These are phyloP conservation scores for Porites lutea DNA, from an alignment of 64 coral and sea anemone species.

Conservation along the genomic window DNA sequence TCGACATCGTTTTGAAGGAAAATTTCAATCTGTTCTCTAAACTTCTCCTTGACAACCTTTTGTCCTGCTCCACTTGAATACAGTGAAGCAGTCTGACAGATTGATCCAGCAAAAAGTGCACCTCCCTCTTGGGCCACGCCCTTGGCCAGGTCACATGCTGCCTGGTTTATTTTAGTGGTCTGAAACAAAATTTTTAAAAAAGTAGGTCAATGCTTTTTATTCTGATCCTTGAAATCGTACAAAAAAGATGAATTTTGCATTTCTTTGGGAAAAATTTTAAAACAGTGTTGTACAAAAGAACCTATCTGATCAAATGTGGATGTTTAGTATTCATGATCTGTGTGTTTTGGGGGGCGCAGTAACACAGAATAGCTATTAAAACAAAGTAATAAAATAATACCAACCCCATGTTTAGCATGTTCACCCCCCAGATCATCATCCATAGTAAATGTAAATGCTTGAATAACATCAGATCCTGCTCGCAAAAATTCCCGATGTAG, in stretches of 20 bases:
- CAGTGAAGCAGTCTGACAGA: constrained; percentile 50
- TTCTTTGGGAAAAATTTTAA: too few species aligned
- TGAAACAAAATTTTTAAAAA: background rate
- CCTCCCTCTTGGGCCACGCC: constrained; percentile 61
- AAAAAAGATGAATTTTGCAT: too few species aligned
- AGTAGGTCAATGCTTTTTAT: background rate
- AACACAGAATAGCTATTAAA: too few species aligned
- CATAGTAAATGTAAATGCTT: constrained; percentile 75
- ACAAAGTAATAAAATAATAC: too few species aligned
- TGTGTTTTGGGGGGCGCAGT: too few species aligned
- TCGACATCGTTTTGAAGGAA: constrained; percentile 63
- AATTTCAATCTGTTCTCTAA: constrained; percentile 56
- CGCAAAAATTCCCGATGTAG: constrained; percentile 73
- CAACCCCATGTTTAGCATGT: constrained; percentile 55
- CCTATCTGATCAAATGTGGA: too few species aligned
- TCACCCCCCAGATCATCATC: constrained; percentile 43
- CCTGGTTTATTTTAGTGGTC: constrained; percentile 27
- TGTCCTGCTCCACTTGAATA: constrained; percentile 48
- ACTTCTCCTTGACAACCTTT: constrained; percentile 67
- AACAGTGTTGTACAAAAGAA: too few species aligned
- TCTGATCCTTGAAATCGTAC: too few species aligned
- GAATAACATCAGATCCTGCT: constrained; percentile 72
- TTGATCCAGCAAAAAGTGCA: constrained; percentile 39
- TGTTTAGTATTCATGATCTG: too few species aligned
- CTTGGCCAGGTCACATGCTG: constrained; percentile 62